Evolutionary conservation across 92 coral and sea anemone species (phyloP), one percentile per base, ranked within the genome.

Genomic region (Bergia sp.): DNA sequence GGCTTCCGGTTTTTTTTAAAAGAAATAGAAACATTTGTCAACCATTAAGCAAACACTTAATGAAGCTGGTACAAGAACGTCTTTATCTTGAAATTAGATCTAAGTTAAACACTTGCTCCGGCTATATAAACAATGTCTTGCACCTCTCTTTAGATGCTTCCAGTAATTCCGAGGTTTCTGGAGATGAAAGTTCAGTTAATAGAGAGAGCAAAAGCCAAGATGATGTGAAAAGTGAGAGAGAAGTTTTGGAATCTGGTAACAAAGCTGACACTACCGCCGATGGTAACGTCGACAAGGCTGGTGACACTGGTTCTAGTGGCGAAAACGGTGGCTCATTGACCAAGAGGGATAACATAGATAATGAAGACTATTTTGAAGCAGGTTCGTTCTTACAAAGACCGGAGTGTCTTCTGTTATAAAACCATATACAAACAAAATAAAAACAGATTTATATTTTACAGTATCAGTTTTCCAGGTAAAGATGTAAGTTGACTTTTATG

Each of bases 341-440:
- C 42, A 79, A 79, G 83, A 79, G 83, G 23, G 66, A 53, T 41
- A 79, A 53, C 67, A 49, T 79, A 47, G 67, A 50, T 5, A 79
- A 79, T 36, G 83, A 79, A 79, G 83, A 79, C 7, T 79, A 50
- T 36, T 79, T 79, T 20, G 83, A 79, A 50, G 83, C 36, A 79
- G 83, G 83, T 79, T 53, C 29, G 83, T 79, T 38, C 21, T 45
- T 53, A 53, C 15, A 50, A 38, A 37, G 12, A 3, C 16, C 58
- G 16, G 18, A 53, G 2, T 53, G 58, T 53, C 15, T 53, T 6
- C 11, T 29, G 29, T 29, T 29, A 29, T 29, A 29, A 29, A 29
- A 29, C 29, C 29, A 29, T 29, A 29, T 29, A 29, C 29, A 29
- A 53, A 53, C 1, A 53, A 12, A 8, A 53, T 1, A 53, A 12